Evolutionary conservation across 2,888 invertebrate genomes (phyloP).

Genomic region (Megaustenia siamemsis): DNA sequence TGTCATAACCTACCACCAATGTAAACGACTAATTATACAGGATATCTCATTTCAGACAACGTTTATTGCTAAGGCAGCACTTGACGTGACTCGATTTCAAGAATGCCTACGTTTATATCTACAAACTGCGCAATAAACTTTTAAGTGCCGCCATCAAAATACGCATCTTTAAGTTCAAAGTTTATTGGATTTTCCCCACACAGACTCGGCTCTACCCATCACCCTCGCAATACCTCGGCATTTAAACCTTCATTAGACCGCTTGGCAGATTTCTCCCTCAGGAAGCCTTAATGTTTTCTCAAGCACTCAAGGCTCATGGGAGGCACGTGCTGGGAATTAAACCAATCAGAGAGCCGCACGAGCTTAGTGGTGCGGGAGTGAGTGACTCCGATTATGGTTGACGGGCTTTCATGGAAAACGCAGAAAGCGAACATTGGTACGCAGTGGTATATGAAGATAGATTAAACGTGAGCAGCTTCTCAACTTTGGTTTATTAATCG

Average conservation of each 20-base stretch:
- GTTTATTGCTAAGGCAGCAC: no score
- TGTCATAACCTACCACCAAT: no score
- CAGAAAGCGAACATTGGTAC: neutral
- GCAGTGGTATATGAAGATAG: neutral
- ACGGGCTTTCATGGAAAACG: neutral
- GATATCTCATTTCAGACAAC: no score
- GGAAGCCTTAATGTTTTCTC: conserved; percentile 34
- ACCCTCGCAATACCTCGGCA: neutral
- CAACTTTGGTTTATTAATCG: no score
- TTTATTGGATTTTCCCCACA: no score
- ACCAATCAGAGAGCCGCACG: conserved; percentile 27
- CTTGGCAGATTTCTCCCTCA: neutral
- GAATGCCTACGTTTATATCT: no score
- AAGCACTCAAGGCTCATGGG: conserved; percentile 14
- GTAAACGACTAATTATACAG: no score
- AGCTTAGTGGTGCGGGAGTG: conserved; percentile 18
- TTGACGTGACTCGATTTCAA: no score
- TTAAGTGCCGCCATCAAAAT: no score
- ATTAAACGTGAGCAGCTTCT: neutral
- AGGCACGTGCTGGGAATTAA: conserved; percentile 41
- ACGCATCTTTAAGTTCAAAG: no score
- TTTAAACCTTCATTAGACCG: neutral
- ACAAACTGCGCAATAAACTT: no score
- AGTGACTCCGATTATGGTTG: conserved; percentile 26
- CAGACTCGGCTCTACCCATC: no score